Percentiles rank a stretch among this genome's conserved stretches.
phyloP scores from a whole-genome alignment of 2,888 invertebrate genomes.

The Chrysina gloriosa region DNA sequence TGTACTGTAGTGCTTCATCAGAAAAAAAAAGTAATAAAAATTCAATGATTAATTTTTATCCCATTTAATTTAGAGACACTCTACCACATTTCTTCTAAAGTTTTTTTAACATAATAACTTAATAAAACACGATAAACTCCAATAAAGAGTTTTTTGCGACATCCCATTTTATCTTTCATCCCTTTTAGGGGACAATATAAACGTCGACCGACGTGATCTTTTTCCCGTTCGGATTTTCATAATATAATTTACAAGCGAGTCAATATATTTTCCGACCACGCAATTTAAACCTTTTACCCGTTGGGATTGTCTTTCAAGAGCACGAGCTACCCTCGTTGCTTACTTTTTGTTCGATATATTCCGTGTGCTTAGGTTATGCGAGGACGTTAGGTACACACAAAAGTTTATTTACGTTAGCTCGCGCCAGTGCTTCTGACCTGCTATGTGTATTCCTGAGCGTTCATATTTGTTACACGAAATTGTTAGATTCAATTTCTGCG shows the following conservation, averaged over 20 bases:
- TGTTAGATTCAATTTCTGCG: conserved; percentile 10
- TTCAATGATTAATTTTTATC: too few species aligned
- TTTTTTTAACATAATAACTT: too few species aligned
- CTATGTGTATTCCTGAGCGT: neutral
- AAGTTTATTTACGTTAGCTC: conserved; percentile 32
- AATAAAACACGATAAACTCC: neutral
- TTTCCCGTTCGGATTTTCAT: conserved; percentile 16
- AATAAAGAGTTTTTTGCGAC: neutral
- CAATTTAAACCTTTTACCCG: conserved; percentile 17
- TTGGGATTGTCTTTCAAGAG: conserved; percentile 15
- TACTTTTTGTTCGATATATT: conserved; percentile 21
- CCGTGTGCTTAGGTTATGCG: neutral
- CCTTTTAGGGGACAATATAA: neutral
- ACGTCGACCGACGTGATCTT: neutral
- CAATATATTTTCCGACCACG: conserved; percentile 27
- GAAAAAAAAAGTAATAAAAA: too few species aligned
- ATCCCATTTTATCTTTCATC: neutral
- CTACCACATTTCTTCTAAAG: too few species aligned
- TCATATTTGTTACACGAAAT: conserved; percentile 1
- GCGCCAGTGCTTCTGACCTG: neutral
- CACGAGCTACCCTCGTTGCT: conserved; percentile 1
- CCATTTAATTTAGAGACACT: too few species aligned
- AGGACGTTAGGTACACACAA: conserved; percentile 10
- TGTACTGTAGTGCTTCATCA: too few species aligned
- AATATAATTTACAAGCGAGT: conserved; percentile 24